A percentile compares a stretch with the other conserved stretches of the same genome.
These are phyloP conservation scores for Mirounga angustirostris DNA, from an alignment of 2,113 vertebrate species.

Conservation along the genomic window DNA sequence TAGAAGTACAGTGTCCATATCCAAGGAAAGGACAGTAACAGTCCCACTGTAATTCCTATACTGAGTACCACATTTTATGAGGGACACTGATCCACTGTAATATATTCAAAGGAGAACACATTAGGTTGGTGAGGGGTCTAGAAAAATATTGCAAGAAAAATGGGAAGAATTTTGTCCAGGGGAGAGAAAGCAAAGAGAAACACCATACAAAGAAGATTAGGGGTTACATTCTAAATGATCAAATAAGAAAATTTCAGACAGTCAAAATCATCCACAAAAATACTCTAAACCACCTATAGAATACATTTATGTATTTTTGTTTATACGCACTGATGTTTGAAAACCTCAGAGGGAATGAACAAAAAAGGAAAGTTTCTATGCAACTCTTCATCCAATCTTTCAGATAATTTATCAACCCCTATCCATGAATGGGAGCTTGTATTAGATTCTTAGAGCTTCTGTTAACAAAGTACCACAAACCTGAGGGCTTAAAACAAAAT, in stretches of 20 bases:
- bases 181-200: neutral
- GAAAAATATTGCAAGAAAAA: slow-evolving; percentile 41
- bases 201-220: neutral
- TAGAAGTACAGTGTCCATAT: neutral
- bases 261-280: neutral
- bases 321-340: neutral
- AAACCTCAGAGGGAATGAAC: neutral
- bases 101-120: neutral
- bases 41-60: neutral
- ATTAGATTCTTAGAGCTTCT: neutral
- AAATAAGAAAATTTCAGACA: neutral
- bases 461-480: neutral
- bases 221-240: neutral
- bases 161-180: neutral
- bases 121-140: neutral
- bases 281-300: neutral
- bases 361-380: neutral
- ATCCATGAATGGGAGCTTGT: neutral
- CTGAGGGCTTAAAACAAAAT: neutral
- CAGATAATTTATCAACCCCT: neutral
- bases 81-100: neutral
- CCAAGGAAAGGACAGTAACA: neutral
- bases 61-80: neutral
- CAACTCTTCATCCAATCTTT: neutral
- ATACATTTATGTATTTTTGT: neutral